phyloP scores from a whole-genome alignment of 2,888 invertebrate species.

The Acleris literana region DNA sequence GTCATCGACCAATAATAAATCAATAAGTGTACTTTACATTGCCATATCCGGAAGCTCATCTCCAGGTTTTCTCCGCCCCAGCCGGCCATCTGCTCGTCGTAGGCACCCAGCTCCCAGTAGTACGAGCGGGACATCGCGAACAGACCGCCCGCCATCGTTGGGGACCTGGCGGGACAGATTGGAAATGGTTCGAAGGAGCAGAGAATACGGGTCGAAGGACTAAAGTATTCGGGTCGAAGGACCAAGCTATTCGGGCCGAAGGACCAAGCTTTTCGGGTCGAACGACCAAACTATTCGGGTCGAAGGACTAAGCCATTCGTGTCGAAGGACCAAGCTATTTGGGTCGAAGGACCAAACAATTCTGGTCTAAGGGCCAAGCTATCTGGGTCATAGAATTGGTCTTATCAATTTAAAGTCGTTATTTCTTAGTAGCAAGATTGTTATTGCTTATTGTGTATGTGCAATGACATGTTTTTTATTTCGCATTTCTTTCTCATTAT shows the following conservation, averaged over 20 bases:
- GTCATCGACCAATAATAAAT: no score
- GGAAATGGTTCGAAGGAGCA: not conserved
- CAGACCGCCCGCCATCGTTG: slow-evolving; percentile 99
- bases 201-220: not conserved
- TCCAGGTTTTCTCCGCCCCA: slow-evolving; percentile 99
- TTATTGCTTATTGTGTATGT: no score
- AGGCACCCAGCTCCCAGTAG: slow-evolving; percentile 98
- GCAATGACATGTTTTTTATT: no score
- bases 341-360: not conserved
- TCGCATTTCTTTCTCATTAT: no score
- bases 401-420: no score
- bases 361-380: not conserved
- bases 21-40: slow-evolving; percentile 63
- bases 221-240: not conserved
- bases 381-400: not conserved
- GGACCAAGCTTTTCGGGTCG: not conserved
- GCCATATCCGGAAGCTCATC: slow-evolving; percentile 97
- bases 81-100: slow-evolving; percentile 98
- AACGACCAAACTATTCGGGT: not conserved
- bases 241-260: not conserved
- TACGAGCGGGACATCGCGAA: slow-evolving; percentile 96
- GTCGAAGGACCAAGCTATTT: not conserved
- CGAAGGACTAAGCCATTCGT: no score
- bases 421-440: no score
- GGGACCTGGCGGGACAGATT: slow-evolving; percentile 81